A percentile compares a stretch with the other conserved stretches of the same genome.
These are phyloP conservation scores for Sinocyclocheilus anophthalmus DNA, from an alignment of 2,113 vertebrate species.

Conservation along the genomic window DNA sequence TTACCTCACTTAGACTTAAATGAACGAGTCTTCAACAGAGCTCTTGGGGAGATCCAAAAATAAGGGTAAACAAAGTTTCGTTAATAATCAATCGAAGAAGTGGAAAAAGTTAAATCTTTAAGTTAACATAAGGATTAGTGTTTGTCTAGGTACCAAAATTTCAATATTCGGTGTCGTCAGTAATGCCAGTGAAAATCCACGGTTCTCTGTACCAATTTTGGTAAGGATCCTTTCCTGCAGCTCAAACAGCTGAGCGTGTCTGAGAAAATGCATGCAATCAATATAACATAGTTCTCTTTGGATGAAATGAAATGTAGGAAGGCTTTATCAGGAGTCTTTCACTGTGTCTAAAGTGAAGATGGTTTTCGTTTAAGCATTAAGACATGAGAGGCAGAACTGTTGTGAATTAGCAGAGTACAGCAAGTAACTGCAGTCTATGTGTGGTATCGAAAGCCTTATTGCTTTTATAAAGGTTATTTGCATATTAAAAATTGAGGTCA, in stretches of 20 bases:
- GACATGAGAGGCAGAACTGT: background rate
- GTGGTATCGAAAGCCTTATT: background rate
- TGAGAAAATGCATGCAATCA: too few relatives aligned
- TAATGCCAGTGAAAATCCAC: too few relatives aligned
- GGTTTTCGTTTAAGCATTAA: background rate
- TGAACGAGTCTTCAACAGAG: background rate
- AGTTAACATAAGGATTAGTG: background rate
- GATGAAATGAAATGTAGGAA: background rate
- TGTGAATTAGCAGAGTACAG: background rate
- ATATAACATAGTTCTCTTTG: background rate
- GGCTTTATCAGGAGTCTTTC: background rate
- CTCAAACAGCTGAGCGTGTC: too few relatives aligned
- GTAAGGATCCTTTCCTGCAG: too few relatives aligned
- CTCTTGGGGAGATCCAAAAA: background rate
- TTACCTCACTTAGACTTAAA: background rate
- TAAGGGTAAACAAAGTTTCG: background rate
- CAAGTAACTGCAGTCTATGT: background rate
- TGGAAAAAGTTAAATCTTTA: background rate
- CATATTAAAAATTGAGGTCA: background rate
- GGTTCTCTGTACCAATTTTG: too few relatives aligned
- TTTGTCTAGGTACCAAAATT: too few relatives aligned
- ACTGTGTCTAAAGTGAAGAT: background rate
- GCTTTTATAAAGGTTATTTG: background rate
- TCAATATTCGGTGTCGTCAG: too few relatives aligned
- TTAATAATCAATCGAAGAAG: background rate